Evolutionary conservation across 2,797 vertebrate genomes (phyloP).

Genomic region (Odontamblyopus rebecca): DNA sequence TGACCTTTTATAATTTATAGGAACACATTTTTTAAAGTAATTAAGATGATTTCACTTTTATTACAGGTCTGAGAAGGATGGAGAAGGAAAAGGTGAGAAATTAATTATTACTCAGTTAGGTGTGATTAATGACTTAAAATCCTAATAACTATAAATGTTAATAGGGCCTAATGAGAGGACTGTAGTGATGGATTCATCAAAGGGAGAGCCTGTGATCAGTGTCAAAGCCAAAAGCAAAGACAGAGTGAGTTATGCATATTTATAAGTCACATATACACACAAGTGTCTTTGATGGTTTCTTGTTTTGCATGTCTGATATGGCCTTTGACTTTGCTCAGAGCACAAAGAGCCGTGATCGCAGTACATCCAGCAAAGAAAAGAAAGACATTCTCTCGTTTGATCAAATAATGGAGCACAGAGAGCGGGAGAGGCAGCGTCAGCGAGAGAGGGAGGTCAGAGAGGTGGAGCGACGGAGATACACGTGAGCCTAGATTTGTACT

Average conservation of each 20-base stretch:
- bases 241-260: conserved; percentile 73
- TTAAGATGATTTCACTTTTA: not conserved
- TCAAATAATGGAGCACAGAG: conserved; percentile 97
- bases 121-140: not conserved
- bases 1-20: not conserved
- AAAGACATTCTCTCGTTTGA: conserved; percentile 96
- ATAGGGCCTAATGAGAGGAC: conserved; percentile 85
- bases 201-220: conserved; percentile 96
- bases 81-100: conserved; percentile 80
- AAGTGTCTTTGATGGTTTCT: not conserved
- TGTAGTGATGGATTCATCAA: conserved; percentile 96
- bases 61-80: conserved; percentile 79
- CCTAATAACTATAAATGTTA: not conserved
- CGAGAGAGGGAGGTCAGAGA: conserved; percentile 92
- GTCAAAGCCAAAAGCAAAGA: conserved; percentile 95
- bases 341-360: conserved; percentile 90
- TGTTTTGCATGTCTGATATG: not conserved
- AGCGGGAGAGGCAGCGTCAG: conserved; percentile 91
- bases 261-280: too few relatives aligned
- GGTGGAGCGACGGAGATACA: conserved; percentile 85
- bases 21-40: not conserved
- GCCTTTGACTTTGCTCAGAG: conserved; percentile 71
- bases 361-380: conserved; percentile 88
- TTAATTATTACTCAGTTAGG: not conserved
- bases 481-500: conserved; percentile 53